A percentile compares a stretch with the other conserved stretches of the same genome.
Evolutionary conservation across 2,888 invertebrate species (phyloP).

Genomic region (Hypomecis atomaria): DNA sequence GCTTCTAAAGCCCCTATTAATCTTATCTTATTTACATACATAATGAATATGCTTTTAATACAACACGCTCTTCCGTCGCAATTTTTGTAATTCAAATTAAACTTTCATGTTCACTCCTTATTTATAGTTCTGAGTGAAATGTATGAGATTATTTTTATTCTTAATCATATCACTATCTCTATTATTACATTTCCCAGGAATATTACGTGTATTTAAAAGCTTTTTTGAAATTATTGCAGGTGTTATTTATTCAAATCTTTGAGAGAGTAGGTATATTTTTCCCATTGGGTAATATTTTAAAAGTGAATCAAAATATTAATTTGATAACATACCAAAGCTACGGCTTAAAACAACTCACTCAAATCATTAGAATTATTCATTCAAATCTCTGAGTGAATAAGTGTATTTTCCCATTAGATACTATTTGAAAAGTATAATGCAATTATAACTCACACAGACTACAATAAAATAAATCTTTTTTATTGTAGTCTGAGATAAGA

Average conservation of each 20-base stretch:
- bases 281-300: too few species aligned
- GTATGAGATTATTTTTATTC: conserved; percentile 38
- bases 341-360: too few species aligned
- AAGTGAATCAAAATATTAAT: too few species aligned
- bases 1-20: conserved; percentile 49
- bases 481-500: too few species aligned
- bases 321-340: too few species aligned
- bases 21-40: conserved; percentile 56
- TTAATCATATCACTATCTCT: conserved; percentile 34
- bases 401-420: too few species aligned
- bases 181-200: conserved; percentile 47
- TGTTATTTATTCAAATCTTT: neutral
- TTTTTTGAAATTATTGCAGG: conserved; percentile 9
- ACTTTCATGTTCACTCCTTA: conserved; percentile 41
- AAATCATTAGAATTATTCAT: too few species aligned
- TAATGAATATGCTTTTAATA: conserved; percentile 56
- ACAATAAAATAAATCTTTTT: too few species aligned
- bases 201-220: conserved; percentile 22
- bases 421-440: too few species aligned
- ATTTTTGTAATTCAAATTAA: conserved; percentile 45
- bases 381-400: too few species aligned
- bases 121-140: conserved; percentile 39
- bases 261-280: too few species aligned
- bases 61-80: conserved; percentile 42
- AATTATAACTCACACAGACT: too few species aligned